Evolutionary conservation across 2,113 vertebrate species (phyloP).

Genomic region (Danionella cerebrum): DNA sequence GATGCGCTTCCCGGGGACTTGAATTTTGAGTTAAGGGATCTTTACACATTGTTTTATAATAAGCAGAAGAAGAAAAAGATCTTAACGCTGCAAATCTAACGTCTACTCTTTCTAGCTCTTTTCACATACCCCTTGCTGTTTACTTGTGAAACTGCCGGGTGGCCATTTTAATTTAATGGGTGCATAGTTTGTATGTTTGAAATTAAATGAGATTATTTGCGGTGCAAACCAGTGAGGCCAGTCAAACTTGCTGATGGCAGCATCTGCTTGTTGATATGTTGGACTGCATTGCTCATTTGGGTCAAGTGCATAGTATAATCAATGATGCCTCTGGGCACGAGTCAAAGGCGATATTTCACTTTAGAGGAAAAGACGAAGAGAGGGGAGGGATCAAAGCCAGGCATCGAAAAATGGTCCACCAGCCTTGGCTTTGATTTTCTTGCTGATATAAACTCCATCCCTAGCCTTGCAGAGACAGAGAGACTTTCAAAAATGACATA

Average conservation of each 20-base stretch:
- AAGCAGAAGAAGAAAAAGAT: neutral
- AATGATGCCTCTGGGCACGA: constrained; percentile 14
- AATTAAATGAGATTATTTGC: neutral
- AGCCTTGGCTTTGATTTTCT: constrained; percentile 15
- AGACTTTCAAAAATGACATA: neutral
- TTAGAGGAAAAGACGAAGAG: constrained; percentile 19
- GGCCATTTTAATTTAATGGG: constrained; percentile 12
- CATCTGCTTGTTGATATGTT: constrained; percentile 15
- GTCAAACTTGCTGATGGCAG: constrained; percentile 10
- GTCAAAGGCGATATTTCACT: constrained; percentile 14
- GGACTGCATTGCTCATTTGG: constrained; percentile 24
- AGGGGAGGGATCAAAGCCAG: constrained; percentile 22
- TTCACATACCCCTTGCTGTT: neutral
- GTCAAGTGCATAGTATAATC: constrained; percentile 21
- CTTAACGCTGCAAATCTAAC: neutral
- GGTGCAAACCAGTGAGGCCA: neutral
- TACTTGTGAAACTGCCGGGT: neutral
- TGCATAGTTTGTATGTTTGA: constrained; percentile 3
- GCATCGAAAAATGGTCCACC: constrained; percentile 8
- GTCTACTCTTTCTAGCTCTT: neutral
- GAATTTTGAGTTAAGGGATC: constrained; percentile 32
- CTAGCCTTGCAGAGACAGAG: neutral
- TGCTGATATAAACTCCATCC: constrained; percentile 5
- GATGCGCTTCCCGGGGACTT: constrained; percentile 7
- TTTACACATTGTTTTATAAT: constrained; percentile 7